Evolutionary conservation across 2,888 invertebrate species (phyloP).

Genomic region (Flexamia atlantica): DNA sequence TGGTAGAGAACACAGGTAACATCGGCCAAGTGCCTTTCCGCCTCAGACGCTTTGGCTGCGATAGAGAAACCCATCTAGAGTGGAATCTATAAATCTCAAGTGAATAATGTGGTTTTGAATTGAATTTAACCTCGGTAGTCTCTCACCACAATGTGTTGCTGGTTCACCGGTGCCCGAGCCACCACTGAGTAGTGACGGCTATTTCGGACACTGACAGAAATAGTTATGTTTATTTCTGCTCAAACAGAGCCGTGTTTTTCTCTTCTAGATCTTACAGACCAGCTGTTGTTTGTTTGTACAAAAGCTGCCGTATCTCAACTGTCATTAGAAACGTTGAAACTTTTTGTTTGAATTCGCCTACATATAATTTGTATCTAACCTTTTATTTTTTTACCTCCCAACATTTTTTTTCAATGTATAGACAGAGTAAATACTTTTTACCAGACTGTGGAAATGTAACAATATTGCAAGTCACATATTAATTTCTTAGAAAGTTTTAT

Average conservation of each 20-base stretch:
- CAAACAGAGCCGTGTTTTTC: not conserved
- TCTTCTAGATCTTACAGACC: conserved; percentile 13
- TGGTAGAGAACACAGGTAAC: conserved; percentile 74
- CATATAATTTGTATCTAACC: no score
- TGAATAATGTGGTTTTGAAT: no score
- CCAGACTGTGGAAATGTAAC: no score
- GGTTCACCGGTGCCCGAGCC: not conserved
- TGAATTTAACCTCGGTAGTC: no score
- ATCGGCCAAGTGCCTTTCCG: conserved; percentile 75
- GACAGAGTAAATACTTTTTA: no score
- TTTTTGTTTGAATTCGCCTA: no score
- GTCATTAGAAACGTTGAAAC: no score
- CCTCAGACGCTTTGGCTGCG: conserved; percentile 73
- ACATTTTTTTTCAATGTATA: no score
- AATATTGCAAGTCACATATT: no score
- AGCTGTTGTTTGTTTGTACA: not conserved
- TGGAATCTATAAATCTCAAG: no score
- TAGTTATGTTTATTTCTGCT: conserved; percentile 33
- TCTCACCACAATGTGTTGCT: not conserved
- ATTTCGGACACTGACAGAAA: conserved; percentile 23
- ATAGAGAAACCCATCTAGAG: conserved; percentile 70
- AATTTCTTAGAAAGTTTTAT: no score
- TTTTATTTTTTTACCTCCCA: no score
- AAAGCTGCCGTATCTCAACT: not conserved
- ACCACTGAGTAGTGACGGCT: not conserved